Conservation (phyloP, 2,113 vertebrate species). For the Clarias macrocephalus region DNA sequence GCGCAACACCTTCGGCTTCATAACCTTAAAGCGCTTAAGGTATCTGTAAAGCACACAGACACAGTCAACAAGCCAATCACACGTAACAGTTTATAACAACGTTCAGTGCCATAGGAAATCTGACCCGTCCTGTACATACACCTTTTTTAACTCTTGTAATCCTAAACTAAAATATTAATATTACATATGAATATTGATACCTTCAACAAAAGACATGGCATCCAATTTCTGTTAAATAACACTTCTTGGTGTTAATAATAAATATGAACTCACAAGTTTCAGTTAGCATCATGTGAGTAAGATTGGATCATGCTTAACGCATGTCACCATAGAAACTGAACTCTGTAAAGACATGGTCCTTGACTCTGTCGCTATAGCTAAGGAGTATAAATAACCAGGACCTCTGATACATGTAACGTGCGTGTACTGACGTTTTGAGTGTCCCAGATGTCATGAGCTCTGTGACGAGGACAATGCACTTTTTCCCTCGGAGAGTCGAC, state of each 20-base stretch:
- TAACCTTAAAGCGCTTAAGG: slow-evolving; percentile 95
- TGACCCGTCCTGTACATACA: neutral
- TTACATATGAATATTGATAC: neutral
- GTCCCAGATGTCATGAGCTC: slow-evolving; percentile 96
- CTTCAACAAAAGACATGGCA: neutral
- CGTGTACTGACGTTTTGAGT: slow-evolving; percentile 83
- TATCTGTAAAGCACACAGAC: slow-evolving; percentile 72
- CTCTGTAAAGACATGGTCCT: neutral
- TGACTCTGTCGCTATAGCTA: neutral
- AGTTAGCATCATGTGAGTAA: neutral
- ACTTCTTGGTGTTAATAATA: neutral
- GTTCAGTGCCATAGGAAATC: neutral
- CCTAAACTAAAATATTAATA: neutral
- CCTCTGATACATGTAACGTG: neutral
- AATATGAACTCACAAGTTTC: neutral
- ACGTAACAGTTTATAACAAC: neutral
- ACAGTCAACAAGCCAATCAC: neutral
- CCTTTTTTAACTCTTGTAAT: neutral
- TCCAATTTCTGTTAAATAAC: neutral
- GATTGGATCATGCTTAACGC: neutral
- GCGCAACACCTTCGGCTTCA: slow-evolving; percentile 94
- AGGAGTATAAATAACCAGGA: slow-evolving; percentile 32
- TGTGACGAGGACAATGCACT: slow-evolving; percentile 92
- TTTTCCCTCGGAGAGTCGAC: slow-evolving; percentile 85
- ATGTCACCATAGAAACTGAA: slow-evolving; percentile 38